Conservation (phyloP, 2,888 invertebrate genomes). For the Sesia apiformis region DNA sequence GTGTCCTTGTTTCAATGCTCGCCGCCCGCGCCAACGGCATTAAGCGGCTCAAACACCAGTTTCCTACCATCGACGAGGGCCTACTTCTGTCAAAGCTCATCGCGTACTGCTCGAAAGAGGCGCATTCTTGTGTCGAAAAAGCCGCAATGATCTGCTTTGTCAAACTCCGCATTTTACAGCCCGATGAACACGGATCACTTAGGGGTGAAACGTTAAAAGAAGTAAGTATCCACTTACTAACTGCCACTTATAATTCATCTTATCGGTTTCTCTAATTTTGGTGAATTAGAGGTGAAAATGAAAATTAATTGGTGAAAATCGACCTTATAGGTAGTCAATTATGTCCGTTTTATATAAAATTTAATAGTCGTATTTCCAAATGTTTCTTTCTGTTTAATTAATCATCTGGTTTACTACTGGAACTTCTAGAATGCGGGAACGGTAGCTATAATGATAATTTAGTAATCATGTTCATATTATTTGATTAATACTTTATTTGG, state of each 20-base stretch:
- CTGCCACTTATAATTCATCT: neutral
- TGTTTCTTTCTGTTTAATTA: neutral
- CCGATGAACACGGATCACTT: slow-evolving; percentile 87
- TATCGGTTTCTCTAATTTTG: neutral
- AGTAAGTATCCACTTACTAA: slow-evolving; percentile 55
- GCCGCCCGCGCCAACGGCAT: slow-evolving; percentile 94
- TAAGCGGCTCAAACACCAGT: slow-evolving; percentile 86
- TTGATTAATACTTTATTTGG: too few relatives aligned
- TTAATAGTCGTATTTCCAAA: too few relatives aligned
- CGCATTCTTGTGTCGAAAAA: slow-evolving; percentile 94
- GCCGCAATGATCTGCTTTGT: slow-evolving; percentile 96
- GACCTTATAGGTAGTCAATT: too few relatives aligned
- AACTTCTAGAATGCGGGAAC: neutral
- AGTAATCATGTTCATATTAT: too few relatives aligned
- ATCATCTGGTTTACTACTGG: neutral
- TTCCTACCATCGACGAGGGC: slow-evolving; percentile 92
- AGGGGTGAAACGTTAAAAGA: slow-evolving; percentile 86
- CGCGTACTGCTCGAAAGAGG: slow-evolving; percentile 93
- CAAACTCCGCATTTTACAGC: slow-evolving; percentile 90
- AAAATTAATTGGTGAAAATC: neutral
- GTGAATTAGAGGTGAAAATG: too few relatives aligned
- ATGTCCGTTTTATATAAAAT: too few relatives aligned
- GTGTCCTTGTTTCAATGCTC: slow-evolving; percentile 92
- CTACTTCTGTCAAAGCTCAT: slow-evolving; percentile 92
- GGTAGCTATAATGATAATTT: too few relatives aligned